Evolutionary conservation across 1,140 invertebrate species (phyloP), one percentile per base, ranked within the genome.

Genomic region (Samia ricini): DNA sequence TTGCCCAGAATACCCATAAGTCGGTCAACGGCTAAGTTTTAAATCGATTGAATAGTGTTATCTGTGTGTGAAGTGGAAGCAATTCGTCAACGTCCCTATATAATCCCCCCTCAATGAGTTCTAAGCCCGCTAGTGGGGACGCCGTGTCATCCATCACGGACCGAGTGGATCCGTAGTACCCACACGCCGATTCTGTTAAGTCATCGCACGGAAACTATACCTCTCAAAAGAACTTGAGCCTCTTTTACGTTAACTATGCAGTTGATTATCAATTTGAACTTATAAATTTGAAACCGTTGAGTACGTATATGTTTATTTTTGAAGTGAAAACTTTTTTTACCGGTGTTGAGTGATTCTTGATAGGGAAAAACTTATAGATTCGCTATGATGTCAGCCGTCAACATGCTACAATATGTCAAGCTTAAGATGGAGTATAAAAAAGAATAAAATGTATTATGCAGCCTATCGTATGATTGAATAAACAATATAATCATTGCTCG

Each of bases 41-140:
- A 79, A 83, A 83, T 74, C 75, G 76, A 85, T 88, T 81, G 75
- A 83, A 81, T 77, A 74, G 77, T 77, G 62, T 22, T 83, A 83
- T 81, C 78, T 80, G 74, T 74, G 71, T 79, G 78, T 72, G 64
- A 64, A 77, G 72, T 77, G 66, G 67, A 64, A 67, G 81, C 78
- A 78, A 88, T 88, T 78, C 81, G 83, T 88, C 85, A 88, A 86
- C 74, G 85, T 88, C 85, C 68, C 69, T 63, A 68, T 76, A 79
- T 88, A 88, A 88, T 86, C 81, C 84, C 72, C 72, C 81, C 79
- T 84, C 83, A 83, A 85, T 85, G 81, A 82, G 85, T 80, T 74
- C 72, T 84, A 81, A 84, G 76, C 83, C 79, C 67, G 74, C 69
- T 76, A 67, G 72, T 66, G 76, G 75, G 76, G 81, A 85, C 76